phyloP scores from a whole-genome alignment of 1,140 invertebrate species.

The Drosophila busckii region DNA sequence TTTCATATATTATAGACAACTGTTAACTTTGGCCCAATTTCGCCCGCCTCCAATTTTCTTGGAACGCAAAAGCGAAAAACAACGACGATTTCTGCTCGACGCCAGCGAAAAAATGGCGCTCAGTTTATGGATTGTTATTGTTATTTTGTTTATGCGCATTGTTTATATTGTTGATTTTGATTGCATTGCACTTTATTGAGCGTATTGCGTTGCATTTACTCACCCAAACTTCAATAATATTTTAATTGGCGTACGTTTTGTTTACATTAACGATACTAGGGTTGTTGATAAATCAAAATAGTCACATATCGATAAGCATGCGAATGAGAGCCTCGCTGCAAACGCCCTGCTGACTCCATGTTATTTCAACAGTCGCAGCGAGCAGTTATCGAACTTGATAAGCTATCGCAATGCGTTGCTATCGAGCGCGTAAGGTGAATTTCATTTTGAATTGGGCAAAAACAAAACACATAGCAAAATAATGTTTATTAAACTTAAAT shows the following conservation, averaged over 20 bases:
- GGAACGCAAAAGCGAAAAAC: no score
- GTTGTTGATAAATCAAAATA: no score
- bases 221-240: conserved; percentile 12
- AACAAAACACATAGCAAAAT: conserved; percentile 1
- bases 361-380: no score
- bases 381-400: no score
- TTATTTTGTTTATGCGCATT: not conserved
- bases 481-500: conserved; percentile 35
- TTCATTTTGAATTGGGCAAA: conserved; percentile 5
- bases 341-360: no score
- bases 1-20: no score
- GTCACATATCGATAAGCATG: no score
- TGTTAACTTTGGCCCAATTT: no score
- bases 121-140: conserved; percentile 2
- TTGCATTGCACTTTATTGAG: not conserved
- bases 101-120: conserved; percentile 61
- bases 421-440: conserved; percentile 12
- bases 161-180: not conserved
- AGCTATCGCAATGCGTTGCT: no score
- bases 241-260: conserved; percentile 22
- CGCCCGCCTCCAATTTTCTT: no score
- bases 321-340: no score
- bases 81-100: conserved; percentile 39
- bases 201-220: no score
- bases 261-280: conserved; percentile 23